Evolutionary conservation across 2,888 invertebrate genomes (phyloP).

Genomic region (Xylota segnis): DNA sequence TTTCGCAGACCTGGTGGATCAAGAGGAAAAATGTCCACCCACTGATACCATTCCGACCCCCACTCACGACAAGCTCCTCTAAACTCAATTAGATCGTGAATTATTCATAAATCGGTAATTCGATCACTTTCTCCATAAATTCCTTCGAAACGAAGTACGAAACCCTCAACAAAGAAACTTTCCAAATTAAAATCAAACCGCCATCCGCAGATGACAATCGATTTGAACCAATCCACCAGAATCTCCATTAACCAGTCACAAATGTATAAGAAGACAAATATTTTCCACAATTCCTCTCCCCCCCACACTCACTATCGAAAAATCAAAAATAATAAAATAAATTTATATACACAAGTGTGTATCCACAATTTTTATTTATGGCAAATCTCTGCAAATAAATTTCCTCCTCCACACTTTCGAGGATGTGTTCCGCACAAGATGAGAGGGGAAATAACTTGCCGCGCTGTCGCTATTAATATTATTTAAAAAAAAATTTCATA

Average conservation of each 20-base stretch:
- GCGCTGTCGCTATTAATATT: conserved; percentile 50
- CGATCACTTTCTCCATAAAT: conserved; percentile 6
- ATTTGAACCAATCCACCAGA: conserved; percentile 46
- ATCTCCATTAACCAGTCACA: not conserved
- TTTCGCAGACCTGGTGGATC: no score
- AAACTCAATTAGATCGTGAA: no score
- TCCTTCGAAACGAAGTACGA: not conserved
- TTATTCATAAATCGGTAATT: not conserved
- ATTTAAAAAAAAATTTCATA: conserved; percentile 33
- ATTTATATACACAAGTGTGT: not conserved
- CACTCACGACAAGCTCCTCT: no score
- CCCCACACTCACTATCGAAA: not conserved
- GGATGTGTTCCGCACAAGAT: not conserved
- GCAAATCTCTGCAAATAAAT: conserved; percentile 49
- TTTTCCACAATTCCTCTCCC: conserved; percentile 2
- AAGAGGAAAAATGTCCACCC: no score
- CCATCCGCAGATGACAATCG: conserved; percentile 25
- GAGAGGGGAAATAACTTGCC: not conserved
- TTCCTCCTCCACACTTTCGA: not conserved
- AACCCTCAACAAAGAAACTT: conserved; percentile 32
- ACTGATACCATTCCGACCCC: no score
- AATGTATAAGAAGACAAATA: conserved; percentile 11
- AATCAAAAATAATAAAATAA: not conserved
- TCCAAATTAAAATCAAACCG: conserved; percentile 52
- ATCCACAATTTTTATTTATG: conserved; percentile 52